Evolutionary conservation across 2,888 invertebrate genomes (phyloP), one percentile per base, ranked within the genome.

Genomic region (Aporophyla nigra): DNA sequence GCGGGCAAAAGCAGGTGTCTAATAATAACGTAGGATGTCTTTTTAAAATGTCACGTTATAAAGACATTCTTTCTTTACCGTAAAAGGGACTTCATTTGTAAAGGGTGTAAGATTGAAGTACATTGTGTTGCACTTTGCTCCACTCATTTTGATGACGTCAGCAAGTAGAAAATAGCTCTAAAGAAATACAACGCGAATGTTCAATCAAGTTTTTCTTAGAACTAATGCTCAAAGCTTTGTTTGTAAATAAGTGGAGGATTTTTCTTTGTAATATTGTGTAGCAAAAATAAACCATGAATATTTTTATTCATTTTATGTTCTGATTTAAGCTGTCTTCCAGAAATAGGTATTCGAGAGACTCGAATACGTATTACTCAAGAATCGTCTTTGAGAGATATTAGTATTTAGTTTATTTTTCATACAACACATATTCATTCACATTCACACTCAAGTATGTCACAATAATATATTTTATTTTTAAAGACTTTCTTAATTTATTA

Each of bases 71-170:
- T 66, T 69, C 14, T 65, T 43, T 51, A 33, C 61, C 49, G 46
- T 73, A 76, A 69, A 86, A 74, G 71, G 56, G 63, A 66, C 53
- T 63, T 67, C 56, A 82, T 78, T 78, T 67, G 66, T 59, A 67
- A 59, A 65, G 53, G 58, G 56, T 71, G 58, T 58, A 33, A 27
- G 33, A 58, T 58, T 58, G 24, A 71, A 69, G 74, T 83, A 79
- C 49, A 83, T 76, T 80, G 76, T 76, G 74, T 72, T 86, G 72
- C 72, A 85, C 77, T 86, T 78, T 74, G 73, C 71, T 43, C 14
- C 70, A 61, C 70, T 76, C 56, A 51, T 61, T 53, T 49, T 33
- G 46, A 27, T 78, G 69, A 79, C 83, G 85, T 86, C 83, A 85
- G 19, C 56, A 53, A 40, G 53, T 53, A 77, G 71, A 71, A 73